Evolutionary conservation across 2,797 vertebrate species (phyloP), one percentile per base, ranked within the genome.

Genomic region (Linurgus olivaceus): DNA sequence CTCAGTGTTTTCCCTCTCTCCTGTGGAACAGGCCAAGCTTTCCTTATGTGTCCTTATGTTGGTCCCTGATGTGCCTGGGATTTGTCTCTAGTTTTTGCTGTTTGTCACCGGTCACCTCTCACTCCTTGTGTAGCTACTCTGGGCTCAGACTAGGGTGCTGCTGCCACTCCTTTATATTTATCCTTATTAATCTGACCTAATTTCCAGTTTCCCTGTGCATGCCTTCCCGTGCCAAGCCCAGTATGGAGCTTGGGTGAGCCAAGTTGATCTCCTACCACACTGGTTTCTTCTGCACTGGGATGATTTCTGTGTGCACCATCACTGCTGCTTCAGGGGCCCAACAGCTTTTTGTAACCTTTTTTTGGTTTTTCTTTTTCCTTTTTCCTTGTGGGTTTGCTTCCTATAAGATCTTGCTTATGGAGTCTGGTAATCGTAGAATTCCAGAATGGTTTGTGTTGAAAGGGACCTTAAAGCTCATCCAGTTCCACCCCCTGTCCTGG

Each of bases 171-270:
- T 72, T 50, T 50, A 13, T 33, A 10, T 72, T 91, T 89, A 58
- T 76, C 88, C 38, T 24, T 44, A 4, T 35, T 67, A 75, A 91
- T 87, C 94, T 91, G 88, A 57, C 90, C 94, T 75, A 11, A 40
- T 91, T 93, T 52, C 65, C 37, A 31, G 71, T 63, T 73, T 59
- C 71, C 33, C 20, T 44, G 13, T 38, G 44, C 42, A 6, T 74
- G 29, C 79, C 35, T 65, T 75, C 55, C 54, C 0, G 1, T 52
- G 71, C 72, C 70, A 70, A 55, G 74, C 72, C 74, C 7, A 0
- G 0, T 11, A 3, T 19, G 33, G 50, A 75, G 66, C 78, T 81
- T 10, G 0, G 16, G 54, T 33, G 57, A 63, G 61, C 81, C 66
- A 11, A 1, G 18, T 3, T 85, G 78, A 11, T 77, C 29, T 89